Percentiles rank a stretch among this genome's conserved stretches.
Conservation (phyloP, 1,140 invertebrate species). For the Bilobella aurantiaca region DNA sequence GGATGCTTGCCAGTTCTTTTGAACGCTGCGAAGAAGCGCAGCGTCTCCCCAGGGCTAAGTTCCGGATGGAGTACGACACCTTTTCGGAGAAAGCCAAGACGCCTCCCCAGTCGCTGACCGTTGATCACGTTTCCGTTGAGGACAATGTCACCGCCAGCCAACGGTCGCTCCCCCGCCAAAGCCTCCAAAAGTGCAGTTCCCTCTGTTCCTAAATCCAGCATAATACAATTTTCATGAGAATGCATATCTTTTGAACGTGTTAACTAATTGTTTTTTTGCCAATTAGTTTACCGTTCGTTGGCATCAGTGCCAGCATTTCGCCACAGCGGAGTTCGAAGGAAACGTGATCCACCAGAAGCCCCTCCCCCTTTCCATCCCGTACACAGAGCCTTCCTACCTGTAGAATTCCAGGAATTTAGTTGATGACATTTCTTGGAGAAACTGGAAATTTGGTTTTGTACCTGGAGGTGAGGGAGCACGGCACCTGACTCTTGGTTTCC, state of each 20-base stretch:
- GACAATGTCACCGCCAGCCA: slow-evolving; percentile 65
- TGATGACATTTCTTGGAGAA: not conserved
- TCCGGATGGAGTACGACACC: slow-evolving; percentile 37
- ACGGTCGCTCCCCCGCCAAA: slow-evolving; percentile 54
- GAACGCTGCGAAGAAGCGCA: slow-evolving; percentile 42
- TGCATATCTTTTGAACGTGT: not conserved
- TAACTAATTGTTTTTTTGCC: slow-evolving; percentile 7
- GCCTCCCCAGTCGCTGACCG: slow-evolving; percentile 52
- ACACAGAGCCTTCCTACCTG: not conserved
- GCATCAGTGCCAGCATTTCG: slow-evolving; percentile 78
- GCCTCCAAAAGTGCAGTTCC: slow-evolving; percentile 71
- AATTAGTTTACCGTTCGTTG: slow-evolving; percentile 51
- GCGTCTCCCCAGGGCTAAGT: slow-evolving; percentile 46
- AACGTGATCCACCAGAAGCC: slow-evolving; percentile 58
- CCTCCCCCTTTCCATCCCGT: slow-evolving; percentile 36
- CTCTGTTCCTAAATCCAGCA: slow-evolving; percentile 51
- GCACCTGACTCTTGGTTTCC: too few relatives aligned
- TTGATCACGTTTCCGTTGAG: slow-evolving; percentile 74
- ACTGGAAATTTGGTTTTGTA: too few relatives aligned
- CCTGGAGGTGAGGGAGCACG: too few relatives aligned
- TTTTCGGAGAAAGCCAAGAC: slow-evolving; percentile 40
- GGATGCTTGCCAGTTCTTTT: not conserved
- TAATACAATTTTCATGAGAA: not conserved
- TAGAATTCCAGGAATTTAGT: not conserved
- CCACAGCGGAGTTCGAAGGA: slow-evolving; percentile 75